Base-by-base conservation (phyloP, 2,797 vertebrate species). In the Rhinophrynus dorsalis region DNA sequence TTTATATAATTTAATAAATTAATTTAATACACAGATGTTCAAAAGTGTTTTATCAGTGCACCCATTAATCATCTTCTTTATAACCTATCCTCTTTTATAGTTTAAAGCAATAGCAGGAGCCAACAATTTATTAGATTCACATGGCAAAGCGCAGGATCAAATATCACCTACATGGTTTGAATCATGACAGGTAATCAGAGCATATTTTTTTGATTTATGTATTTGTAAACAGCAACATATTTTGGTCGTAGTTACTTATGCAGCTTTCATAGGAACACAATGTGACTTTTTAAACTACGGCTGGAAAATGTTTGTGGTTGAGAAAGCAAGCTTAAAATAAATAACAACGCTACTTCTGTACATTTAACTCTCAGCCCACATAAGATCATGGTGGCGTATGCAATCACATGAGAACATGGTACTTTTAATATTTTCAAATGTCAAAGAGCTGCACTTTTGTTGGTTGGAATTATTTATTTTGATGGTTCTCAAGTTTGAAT, bases 1-100 rank as follows among this genome's bases (percentile, higher is more conserved):
- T 90, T 93, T 90, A 88, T 90, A 90, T 91, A 89, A 92, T 91
- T 91, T 92, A 91, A 92, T 90, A 91, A 91, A 91, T 91, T 84
- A 88, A 90, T 89, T 88, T 89, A 88, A 90, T 90, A 87, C 89
- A 85, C 91, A 92, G 90, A 92, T 92, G 90, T 90, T 89, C 80
- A 77, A 83, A 85, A 76, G 85, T 86, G 87, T 89, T 91, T 84
- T 86, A 90, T 81, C 78, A 83, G 82, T 79, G 82, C 77, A 77
- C 77, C 84, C 90, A 92, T 92, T 91, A 90, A 91, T 92, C 90
- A 91, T 90, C 83, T 86, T 86, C 88, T 86, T 85, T 85, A 84
- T 85, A 87, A 83, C 81, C 84, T 83, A 87, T 88, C 79, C 83
- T 87, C 86, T 85, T 90, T 90, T 81, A 79, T 89, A 88, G 80